Percentiles rank a stretch among this genome's conserved stretches.
These are phyloP conservation scores for Rachycentron canadum DNA, from an alignment of 2,797 vertebrate species.

Conservation along the genomic window DNA sequence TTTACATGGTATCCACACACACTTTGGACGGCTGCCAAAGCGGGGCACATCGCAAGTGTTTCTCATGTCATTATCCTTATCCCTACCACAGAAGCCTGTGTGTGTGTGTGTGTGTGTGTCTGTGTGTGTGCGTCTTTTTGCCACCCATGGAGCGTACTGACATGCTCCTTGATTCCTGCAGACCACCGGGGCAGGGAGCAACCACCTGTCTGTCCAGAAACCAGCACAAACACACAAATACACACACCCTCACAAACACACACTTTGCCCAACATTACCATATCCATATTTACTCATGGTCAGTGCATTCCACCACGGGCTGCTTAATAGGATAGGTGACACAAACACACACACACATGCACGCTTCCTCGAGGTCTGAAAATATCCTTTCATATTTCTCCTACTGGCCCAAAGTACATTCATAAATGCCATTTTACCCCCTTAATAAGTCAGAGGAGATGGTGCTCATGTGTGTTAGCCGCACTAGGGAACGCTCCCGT, in stretches of 20 bases:
- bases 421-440: slow-evolving; percentile 69
- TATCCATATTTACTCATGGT: slow-evolving; percentile 78
- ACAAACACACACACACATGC: slow-evolving; percentile 45
- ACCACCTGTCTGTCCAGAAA: slow-evolving; percentile 77
- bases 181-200: slow-evolving; percentile 82
- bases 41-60: slow-evolving; percentile 41
- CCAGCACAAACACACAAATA: slow-evolving; percentile 47
- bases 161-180: slow-evolving; percentile 67
- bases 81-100: slow-evolving; percentile 34
- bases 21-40: slow-evolving; percentile 35
- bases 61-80: slow-evolving; percentile 49
- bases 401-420: slow-evolving; percentile 59
- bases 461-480: slow-evolving; percentile 36
- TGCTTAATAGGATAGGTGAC: slow-evolving; percentile 62
- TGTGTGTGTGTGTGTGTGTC: slow-evolving; percentile 19
- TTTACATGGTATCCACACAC: slow-evolving; percentile 28
- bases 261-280: slow-evolving; percentile 70
- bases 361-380: slow-evolving; percentile 65
- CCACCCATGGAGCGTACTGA: slow-evolving; percentile 79
- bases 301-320: slow-evolving; percentile 51
- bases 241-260: slow-evolving; percentile 41
- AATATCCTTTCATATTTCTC: slow-evolving; percentile 67
- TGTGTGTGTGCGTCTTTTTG: slow-evolving; percentile 53
- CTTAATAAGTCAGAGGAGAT: slow-evolving; percentile 70
- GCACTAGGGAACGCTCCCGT: slow-evolving; percentile 50